Evolutionary conservation across 1,140 invertebrate species (phyloP).

Genomic region (Drosophila ficusphila): DNA sequence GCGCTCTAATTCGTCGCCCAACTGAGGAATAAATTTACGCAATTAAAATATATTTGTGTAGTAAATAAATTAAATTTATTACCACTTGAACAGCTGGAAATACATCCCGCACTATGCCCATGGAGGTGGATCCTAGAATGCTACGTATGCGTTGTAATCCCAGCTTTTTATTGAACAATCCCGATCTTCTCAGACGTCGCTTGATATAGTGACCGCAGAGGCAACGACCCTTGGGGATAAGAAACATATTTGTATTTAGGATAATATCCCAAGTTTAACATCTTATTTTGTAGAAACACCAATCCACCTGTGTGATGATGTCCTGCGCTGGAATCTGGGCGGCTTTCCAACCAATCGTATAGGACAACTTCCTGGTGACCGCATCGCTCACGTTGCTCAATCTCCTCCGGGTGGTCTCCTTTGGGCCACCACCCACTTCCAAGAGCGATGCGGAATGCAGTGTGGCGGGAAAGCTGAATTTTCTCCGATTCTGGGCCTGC

Average conservation of each 20-base stretch:
- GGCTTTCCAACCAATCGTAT: constrained; percentile 89
- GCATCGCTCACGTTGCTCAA: constrained; percentile 90
- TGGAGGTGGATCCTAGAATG: constrained; percentile 85
- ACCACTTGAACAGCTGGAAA: constrained; percentile 85
- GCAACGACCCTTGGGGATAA: constrained; percentile 85
- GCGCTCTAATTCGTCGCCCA: constrained; percentile 88
- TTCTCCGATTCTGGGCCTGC: constrained; percentile 82
- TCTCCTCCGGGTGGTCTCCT: constrained; percentile 85
- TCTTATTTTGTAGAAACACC: too few species aligned
- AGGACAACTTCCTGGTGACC: constrained; percentile 88
- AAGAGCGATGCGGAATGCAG: constrained; percentile 83
- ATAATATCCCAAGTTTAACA: not conserved
- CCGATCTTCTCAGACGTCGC: constrained; percentile 87
- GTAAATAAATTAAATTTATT: too few species aligned
- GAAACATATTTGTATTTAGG: not conserved
- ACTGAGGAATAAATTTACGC: constrained; percentile 33
- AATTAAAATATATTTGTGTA: not conserved
- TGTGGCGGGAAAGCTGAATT: constrained; percentile 86
- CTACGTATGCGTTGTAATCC: constrained; percentile 88
- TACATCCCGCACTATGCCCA: constrained; percentile 86
- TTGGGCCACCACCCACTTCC: constrained; percentile 61
- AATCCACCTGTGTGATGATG: constrained; percentile 85
- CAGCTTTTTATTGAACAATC: constrained; percentile 89
- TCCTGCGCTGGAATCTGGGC: constrained; percentile 86
- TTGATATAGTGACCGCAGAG: constrained; percentile 89